Conservation (phyloP, 2,113 vertebrate genomes). For the Circaetus gallicus region DNA sequence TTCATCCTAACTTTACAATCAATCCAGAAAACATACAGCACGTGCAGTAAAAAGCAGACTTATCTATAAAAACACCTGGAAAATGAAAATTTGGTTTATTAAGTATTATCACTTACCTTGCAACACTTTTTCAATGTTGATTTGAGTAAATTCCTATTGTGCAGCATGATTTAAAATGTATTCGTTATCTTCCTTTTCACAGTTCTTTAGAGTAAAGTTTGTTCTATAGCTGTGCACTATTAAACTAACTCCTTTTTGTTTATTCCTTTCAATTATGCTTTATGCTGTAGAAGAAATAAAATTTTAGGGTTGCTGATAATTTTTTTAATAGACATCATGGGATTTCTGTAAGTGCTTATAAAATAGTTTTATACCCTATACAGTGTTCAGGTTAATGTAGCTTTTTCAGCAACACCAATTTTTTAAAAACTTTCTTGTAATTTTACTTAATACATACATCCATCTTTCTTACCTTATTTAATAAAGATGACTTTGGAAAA, state of each 20-base stretch:
- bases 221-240: background rate
- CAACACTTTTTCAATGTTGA: background rate
- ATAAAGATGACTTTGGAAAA: background rate
- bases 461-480: background rate
- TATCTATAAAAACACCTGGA: slow-evolving; percentile 34
- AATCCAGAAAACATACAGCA: background rate
- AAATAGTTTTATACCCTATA: background rate
- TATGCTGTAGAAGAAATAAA: background rate
- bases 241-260: background rate
- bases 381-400: background rate
- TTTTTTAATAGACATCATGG: background rate
- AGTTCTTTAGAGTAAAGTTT: background rate
- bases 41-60: background rate
- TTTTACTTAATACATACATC: background rate
- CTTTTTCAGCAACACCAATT: background rate
- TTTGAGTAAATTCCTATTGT: background rate
- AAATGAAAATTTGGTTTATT: background rate
- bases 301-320: background rate
- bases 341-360: background rate
- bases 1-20: background rate
- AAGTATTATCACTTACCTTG: background rate
- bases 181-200: background rate
- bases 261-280: slow-evolving; percentile 27
- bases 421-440: background rate
- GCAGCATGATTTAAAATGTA: background rate